These are phyloP conservation scores for Platygyra sinensis DNA, from an alignment of 64 coral and sea anemone species.

Conservation along the genomic window DNA sequence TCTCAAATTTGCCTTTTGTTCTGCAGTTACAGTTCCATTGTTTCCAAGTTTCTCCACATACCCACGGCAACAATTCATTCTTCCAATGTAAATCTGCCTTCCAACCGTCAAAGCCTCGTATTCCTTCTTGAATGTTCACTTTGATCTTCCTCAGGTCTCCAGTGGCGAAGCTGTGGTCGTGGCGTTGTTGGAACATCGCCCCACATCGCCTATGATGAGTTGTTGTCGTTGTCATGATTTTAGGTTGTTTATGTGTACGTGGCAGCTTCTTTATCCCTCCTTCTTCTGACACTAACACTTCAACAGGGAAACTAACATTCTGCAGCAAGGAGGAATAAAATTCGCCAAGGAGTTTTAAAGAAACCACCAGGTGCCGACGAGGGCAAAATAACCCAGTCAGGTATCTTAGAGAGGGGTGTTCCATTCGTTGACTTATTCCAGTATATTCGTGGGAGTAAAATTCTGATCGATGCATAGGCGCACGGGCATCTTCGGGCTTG, in stretches of 20 bases:
- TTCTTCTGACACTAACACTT: constrained; percentile 41
- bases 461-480: no score
- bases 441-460: no score
- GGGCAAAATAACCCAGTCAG: no score
- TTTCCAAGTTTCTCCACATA: not conserved
- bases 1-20: not conserved
- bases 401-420: no score
- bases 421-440: no score
- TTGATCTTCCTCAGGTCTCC: constrained; percentile 42
- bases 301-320: no score
- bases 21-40: not conserved
- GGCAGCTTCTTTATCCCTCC: constrained; percentile 36
- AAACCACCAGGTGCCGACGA: no score
- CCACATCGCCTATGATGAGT: constrained; percentile 57
- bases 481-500: no score
- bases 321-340: no score
- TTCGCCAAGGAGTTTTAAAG: no score
- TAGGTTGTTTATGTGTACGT: constrained; percentile 58
- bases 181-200: constrained; percentile 54
- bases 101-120: constrained; percentile 40
- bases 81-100: constrained; percentile 51
- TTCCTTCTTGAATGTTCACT: constrained; percentile 33
- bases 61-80: not conserved
- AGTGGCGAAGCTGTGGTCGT: constrained; percentile 52
- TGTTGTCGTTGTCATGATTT: constrained; percentile 31